phyloP scores from a whole-genome alignment of 2,797 vertebrate species.

The Columba guinea region DNA sequence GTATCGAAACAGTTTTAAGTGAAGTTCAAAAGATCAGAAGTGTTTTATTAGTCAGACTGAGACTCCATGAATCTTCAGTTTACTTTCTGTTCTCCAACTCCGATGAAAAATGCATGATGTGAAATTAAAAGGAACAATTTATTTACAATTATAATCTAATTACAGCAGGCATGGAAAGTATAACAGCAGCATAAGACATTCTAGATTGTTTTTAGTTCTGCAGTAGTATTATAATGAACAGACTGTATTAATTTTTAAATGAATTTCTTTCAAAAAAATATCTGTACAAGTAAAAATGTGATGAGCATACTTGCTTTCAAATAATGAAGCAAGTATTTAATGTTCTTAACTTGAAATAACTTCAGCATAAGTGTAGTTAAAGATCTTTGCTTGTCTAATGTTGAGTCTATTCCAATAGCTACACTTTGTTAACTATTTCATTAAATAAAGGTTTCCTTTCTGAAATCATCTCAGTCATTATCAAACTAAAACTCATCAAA shows the following conservation, averaged over 20 bases:
- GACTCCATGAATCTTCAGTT: background rate
- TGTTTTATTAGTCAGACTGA: background rate
- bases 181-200: background rate
- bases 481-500: background rate
- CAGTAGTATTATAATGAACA: background rate
- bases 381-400: background rate
- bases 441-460: background rate
- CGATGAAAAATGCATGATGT: slow-evolving; percentile 55
- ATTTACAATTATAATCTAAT: slow-evolving; percentile 55
- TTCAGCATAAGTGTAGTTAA: background rate
- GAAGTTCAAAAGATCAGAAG: background rate
- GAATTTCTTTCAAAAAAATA: slow-evolving; percentile 13
- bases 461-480: background rate
- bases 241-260: slow-evolving; percentile 24
- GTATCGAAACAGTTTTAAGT: background rate
- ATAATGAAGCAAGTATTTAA: background rate
- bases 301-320: background rate
- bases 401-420: background rate
- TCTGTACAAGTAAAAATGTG: background rate
- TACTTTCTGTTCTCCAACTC: background rate
- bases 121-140: slow-evolving; percentile 32
- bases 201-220: background rate
- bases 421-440: background rate
- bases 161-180: background rate
- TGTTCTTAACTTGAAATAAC: background rate